Evolutionary conservation across 2,888 invertebrate species (phyloP).

Genomic region (Sesamia inferens): DNA sequence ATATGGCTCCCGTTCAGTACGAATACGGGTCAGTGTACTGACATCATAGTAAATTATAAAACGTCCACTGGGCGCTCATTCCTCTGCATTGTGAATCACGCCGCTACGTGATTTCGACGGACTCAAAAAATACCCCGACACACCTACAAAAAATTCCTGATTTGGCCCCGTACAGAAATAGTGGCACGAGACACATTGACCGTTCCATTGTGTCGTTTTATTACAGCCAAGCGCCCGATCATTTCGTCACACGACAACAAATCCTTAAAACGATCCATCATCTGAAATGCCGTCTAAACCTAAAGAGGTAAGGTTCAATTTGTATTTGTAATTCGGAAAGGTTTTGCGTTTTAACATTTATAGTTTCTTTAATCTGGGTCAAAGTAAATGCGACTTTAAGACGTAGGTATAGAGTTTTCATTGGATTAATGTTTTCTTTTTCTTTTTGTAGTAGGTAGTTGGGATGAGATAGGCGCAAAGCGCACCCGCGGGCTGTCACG

Average conservation of each 20-base stretch:
- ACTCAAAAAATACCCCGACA: slow-evolving; percentile 74
- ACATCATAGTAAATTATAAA: slow-evolving; percentile 56
- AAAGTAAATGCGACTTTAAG: slow-evolving; percentile 41
- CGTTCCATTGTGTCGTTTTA: slow-evolving; percentile 83
- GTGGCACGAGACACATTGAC: slow-evolving; percentile 88
- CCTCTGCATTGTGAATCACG: slow-evolving; percentile 73
- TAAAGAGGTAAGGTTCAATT: slow-evolving; percentile 61
- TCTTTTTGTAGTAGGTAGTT: slow-evolving; percentile 76
- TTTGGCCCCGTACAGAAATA: slow-evolving; percentile 75
- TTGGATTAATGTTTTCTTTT: slow-evolving; percentile 46
- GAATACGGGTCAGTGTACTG: slow-evolving; percentile 56
- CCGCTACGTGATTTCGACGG: slow-evolving; percentile 76
- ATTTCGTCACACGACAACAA: slow-evolving; percentile 80
- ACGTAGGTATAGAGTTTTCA: slow-evolving; percentile 44
- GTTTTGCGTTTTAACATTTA: slow-evolving; percentile 59
- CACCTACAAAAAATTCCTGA: slow-evolving; percentile 73
- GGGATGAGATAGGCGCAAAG: slow-evolving; percentile 77
- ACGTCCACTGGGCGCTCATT: slow-evolving; percentile 58
- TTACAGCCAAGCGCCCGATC: slow-evolving; percentile 77
- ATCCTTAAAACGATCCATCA: slow-evolving; percentile 58
- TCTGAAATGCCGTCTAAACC: slow-evolving; percentile 58
- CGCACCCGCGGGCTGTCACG: slow-evolving; percentile 88
- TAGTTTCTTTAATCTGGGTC: slow-evolving; percentile 28
- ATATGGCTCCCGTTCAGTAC: slow-evolving; percentile 23
- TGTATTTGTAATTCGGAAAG: slow-evolving; percentile 36